Conservation (phyloP, 2,888 invertebrate genomes). For the Lasius fuliginosus region DNA sequence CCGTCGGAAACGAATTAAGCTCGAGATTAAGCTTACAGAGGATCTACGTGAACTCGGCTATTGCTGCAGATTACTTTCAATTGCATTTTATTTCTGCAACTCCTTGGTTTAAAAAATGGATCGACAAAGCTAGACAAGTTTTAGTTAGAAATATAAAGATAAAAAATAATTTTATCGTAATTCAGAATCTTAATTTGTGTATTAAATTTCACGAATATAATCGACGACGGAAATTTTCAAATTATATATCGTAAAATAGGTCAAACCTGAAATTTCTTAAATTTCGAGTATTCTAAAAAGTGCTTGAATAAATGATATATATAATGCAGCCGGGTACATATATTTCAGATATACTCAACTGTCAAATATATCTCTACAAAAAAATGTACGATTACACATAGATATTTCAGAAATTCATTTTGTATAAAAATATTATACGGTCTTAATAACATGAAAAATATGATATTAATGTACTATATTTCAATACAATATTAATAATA, state of each 20-base stretch:
- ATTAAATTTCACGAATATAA: background rate
- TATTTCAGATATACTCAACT: background rate
- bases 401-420: slow-evolving; percentile 6
- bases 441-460: slow-evolving; percentile 24
- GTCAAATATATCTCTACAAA: slow-evolving; percentile 4
- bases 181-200: background rate
- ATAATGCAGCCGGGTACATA: too few species aligned
- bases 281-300: background rate
- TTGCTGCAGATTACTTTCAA: slow-evolving; percentile 20
- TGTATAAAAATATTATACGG: slow-evolving; percentile 15
- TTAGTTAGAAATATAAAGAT: background rate
- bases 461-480: slow-evolving; percentile 6
- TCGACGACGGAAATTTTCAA: background rate
- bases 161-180: background rate
- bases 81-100: slow-evolving; percentile 14
- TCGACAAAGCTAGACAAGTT: background rate
- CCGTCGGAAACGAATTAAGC: slow-evolving; percentile 38
- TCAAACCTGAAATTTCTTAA: background rate
- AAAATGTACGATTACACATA: background rate
- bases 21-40: slow-evolving; percentile 33
- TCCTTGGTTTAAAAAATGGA: background rate
- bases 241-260: background rate
- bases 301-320: background rate
- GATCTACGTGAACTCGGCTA: slow-evolving; percentile 13
- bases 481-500: slow-evolving; percentile 29